phyloP scores from a whole-genome alignment of 1,140 invertebrate species.

The Caenorhabditis brenneri region DNA sequence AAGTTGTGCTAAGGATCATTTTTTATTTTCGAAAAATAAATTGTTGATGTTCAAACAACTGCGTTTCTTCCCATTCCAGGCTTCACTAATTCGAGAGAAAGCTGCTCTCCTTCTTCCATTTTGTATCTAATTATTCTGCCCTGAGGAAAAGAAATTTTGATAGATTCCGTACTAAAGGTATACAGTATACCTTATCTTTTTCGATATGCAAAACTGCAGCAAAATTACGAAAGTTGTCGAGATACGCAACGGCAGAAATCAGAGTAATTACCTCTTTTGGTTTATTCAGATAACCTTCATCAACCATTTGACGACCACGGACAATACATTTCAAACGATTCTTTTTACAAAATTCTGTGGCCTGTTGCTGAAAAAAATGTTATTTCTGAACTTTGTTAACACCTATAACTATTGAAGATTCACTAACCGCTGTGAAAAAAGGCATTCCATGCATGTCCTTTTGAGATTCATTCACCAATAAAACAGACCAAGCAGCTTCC shows the following conservation, averaged over 20 bases:
- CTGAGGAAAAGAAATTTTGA: neutral
- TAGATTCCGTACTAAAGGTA: neutral
- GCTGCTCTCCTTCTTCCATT: constrained; percentile 21
- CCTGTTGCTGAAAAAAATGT: constrained; percentile 22
- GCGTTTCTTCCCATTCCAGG: constrained; percentile 36
- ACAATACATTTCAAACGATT: constrained; percentile 33
- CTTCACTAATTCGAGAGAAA: constrained; percentile 1
- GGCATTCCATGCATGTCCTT: constrained; percentile 38
- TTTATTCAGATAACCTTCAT: constrained; percentile 36
- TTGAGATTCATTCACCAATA: neutral
- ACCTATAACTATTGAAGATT: neutral
- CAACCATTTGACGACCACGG: constrained; percentile 36
- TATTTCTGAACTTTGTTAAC: neutral
- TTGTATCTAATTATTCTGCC: neutral
- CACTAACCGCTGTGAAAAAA: neutral
- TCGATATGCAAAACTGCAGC: constrained; percentile 39
- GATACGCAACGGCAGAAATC: constrained; percentile 39
- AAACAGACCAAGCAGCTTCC: constrained; percentile 13
- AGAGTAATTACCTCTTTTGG: constrained; percentile 34
- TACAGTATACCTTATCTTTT: neutral
- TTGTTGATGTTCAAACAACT: neutral
- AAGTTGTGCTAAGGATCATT: neutral
- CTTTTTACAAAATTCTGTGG: constrained; percentile 24
- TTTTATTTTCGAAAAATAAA: neutral
- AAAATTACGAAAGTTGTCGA: constrained; percentile 44